These are phyloP conservation scores for Melanargia galathea DNA, from an alignment of 2,888 invertebrate genomes.

Conservation along the genomic window DNA sequence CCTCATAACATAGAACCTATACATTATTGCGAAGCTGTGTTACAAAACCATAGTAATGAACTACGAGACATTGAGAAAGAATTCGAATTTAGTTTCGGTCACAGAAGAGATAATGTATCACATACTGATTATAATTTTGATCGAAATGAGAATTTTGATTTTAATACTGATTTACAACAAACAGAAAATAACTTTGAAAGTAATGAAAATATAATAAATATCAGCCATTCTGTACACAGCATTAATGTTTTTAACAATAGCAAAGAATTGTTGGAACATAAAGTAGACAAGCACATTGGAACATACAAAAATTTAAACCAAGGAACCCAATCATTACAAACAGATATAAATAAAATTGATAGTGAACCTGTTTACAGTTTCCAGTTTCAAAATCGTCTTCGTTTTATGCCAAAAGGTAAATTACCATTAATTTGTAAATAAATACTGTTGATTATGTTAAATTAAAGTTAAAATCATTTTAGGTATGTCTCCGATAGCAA, in stretches of 20 bases:
- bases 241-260: neutral
- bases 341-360: slow-evolving; percentile 24
- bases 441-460: neutral
- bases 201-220: neutral
- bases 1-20: slow-evolving; percentile 19
- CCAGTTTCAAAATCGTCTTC: slow-evolving; percentile 66
- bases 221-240: neutral
- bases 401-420: slow-evolving; percentile 82
- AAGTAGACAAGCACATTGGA: neutral
- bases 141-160: neutral
- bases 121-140: neutral
- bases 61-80: slow-evolving; percentile 26
- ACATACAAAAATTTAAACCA: slow-evolving; percentile 20
- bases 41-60: slow-evolving; percentile 29
- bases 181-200: neutral
- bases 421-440: neutral
- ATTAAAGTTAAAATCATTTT: slow-evolving; percentile 15
- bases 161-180: slow-evolving; percentile 17
- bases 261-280: neutral
- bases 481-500: slow-evolving; percentile 80
- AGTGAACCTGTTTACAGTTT: slow-evolving; percentile 50
- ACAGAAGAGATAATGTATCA: neutral
- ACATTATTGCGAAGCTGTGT: slow-evolving; percentile 34
- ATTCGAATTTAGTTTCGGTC: slow-evolving; percentile 25
- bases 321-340: neutral